Base-by-base conservation (phyloP, 2,888 invertebrate species). In the Bedellia somnulentella region DNA sequence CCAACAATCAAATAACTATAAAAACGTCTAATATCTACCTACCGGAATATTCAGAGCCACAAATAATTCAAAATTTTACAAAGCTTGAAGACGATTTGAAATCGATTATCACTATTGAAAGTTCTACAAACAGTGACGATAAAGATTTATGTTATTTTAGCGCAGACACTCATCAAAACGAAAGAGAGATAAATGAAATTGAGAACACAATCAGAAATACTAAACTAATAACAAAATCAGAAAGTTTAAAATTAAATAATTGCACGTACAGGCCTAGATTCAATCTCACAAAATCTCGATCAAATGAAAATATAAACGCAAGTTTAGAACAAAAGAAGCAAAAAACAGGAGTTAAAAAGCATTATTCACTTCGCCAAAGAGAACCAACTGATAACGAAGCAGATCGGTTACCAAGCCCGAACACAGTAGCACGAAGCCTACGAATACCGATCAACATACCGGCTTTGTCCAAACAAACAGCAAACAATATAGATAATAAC, bases 111-210 rank as follows among this genome's bases (percentile, higher is more conserved):
- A 70, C 73, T 38, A 50, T 67, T 37, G 64, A 66, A 34, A 75
- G 75, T 48, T 73, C 68, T 28, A n/a, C n/a, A n/a, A 70, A 63
- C 44, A 44, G 53, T 32, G 70, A 68, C 31, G 71, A 71, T 22
- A 61, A 57, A 44, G 63, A 67, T 31, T 41, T 42, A 10, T 55
- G 45, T 37, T 66, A 51, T 35, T 66, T 55, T 36, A 47, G 50
- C 35, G 50, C 56, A 11, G 64, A 71, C 41, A 60, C 62, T 30
- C 75, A 73, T 37, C 71, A 75, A 49, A 75, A 73, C 57, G 73
- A 75, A 54, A 57, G 73, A 39, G 75, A 75, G 53, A 56, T 75
- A 36, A 75, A 75, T 49, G 75, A 75, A 56, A 75, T 75, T 37
- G 75, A 75, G 54, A 73, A 73, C 34, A 75, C 75, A 6, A 75